phyloP scores from a whole-genome alignment of 2,888 invertebrate species.

The Lepidocyrtoides sp. region DNA sequence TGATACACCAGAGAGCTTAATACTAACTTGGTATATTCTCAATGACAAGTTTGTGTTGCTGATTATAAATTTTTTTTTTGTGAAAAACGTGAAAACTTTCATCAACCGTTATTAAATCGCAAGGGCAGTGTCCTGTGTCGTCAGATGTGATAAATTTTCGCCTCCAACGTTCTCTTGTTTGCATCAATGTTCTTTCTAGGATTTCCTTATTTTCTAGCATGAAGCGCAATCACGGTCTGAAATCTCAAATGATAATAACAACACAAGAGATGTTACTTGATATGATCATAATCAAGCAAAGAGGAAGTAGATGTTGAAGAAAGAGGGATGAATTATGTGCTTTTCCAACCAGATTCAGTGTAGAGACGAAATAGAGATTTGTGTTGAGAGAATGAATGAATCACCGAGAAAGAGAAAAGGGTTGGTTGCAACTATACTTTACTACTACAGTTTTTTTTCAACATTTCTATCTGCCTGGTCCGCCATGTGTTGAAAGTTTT shows the following conservation, averaged over 20 bases:
- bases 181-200: background rate
- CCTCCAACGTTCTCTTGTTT: background rate
- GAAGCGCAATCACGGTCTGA: constrained; percentile 11
- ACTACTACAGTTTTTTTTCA: too few species aligned
- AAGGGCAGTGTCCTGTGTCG: constrained; percentile 67
- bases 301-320: constrained; percentile 19
- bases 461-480: background rate
- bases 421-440: constrained; percentile 1
- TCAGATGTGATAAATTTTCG: constrained; percentile 61
- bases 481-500: background rate
- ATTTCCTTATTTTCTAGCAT: constrained; percentile 28
- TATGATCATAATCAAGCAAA: constrained; percentile 29
- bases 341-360: background rate
- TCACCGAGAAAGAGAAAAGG: constrained; percentile 10
- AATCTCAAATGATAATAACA: background rate
- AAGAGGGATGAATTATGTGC: constrained; percentile 44
- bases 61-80: background rate
- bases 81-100: constrained; percentile 29
- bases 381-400: background rate
- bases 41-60: constrained; percentile 30
- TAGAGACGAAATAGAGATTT: constrained; percentile 5
- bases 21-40: background rate
- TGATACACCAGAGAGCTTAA: too few species aligned
- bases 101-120: constrained; percentile 54
- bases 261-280: background rate